These are phyloP conservation scores for Dolichoris vasculosae DNA, from an alignment of 1,140 invertebrate genomes.

Conservation along the genomic window DNA sequence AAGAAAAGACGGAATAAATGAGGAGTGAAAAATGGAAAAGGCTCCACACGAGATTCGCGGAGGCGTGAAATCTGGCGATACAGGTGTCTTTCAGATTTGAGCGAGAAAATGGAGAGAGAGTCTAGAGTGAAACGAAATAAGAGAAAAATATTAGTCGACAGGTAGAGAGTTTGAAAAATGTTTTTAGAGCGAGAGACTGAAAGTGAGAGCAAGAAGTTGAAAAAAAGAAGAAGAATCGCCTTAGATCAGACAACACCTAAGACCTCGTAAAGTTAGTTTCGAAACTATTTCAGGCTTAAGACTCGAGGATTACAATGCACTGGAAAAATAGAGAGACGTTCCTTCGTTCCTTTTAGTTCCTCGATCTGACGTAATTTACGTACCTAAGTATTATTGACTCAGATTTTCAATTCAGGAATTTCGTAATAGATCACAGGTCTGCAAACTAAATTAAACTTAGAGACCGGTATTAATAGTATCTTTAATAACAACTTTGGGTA, in stretches of 20 bases:
- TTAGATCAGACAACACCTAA: neutral
- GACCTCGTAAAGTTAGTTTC: neutral
- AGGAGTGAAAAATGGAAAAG: slow-evolving; percentile 22
- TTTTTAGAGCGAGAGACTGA: slow-evolving; percentile 29
- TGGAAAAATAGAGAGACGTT: no score
- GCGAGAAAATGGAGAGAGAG: neutral
- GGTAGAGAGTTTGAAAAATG: slow-evolving; percentile 47
- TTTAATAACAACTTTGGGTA: neutral
- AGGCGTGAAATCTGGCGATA: slow-evolving; percentile 24
- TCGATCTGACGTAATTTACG: no score
- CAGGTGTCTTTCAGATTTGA: slow-evolving; percentile 35
- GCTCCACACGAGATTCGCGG: neutral
- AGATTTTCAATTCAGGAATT: no score
- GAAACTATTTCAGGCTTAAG: neutral
- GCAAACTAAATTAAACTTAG: neutral
- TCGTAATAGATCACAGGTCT: no score
- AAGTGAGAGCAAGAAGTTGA: neutral
- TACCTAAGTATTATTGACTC: no score
- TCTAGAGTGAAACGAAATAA: neutral
- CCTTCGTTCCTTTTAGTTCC: no score
- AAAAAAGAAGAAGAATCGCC: slow-evolving; percentile 43
- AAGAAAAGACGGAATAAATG: neutral
- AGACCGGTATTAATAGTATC: no score
- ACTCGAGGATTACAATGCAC: no score
- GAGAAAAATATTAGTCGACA: slow-evolving; percentile 29